These are phyloP conservation scores for Octopus sinensis DNA, from an alignment of 1,140 invertebrate species.

Conservation along the genomic window DNA sequence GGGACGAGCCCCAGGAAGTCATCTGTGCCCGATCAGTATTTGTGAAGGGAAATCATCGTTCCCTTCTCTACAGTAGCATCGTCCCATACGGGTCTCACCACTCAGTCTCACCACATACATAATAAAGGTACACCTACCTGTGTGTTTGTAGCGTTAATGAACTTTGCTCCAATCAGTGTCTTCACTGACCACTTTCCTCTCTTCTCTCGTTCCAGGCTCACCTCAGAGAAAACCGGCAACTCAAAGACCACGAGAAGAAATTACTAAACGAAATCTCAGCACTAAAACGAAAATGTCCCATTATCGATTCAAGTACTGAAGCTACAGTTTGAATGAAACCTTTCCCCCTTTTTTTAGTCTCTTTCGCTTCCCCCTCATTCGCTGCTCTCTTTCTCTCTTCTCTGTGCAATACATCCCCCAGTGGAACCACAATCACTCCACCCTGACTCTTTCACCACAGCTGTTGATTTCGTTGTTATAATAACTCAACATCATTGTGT, in stretches of 20 bases:
- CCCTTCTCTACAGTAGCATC: background rate
- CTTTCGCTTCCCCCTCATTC: too few species aligned
- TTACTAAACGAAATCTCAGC: slow-evolving; percentile 15
- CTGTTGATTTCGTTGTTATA: too few species aligned
- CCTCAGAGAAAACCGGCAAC: slow-evolving; percentile 29
- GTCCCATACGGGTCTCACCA: background rate
- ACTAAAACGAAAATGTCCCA: slow-evolving; percentile 23
- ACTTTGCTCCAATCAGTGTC: background rate
- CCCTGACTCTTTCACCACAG: too few species aligned
- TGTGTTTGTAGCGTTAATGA: background rate
- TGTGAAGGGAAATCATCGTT: background rate
- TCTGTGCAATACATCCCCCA: too few species aligned
- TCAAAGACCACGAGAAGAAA: slow-evolving; percentile 27
- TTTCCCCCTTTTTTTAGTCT: too few species aligned
- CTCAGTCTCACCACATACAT: background rate
- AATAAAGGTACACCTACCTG: background rate
- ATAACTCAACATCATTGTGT: too few species aligned
- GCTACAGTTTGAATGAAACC: slow-evolving; percentile 24
- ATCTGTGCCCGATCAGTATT: background rate
- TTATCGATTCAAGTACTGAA: slow-evolving; percentile 33
- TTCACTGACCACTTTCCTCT: background rate
- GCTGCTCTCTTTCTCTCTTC: too few species aligned
- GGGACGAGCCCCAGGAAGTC: too few species aligned
- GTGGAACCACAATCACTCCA: too few species aligned
- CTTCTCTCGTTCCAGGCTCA: slow-evolving; percentile 27